Percentiles rank a stretch among this genome's conserved stretches.
These are phyloP conservation scores for Sorex fumeus DNA, from an alignment of 2,113 vertebrate species.

Conservation along the genomic window DNA sequence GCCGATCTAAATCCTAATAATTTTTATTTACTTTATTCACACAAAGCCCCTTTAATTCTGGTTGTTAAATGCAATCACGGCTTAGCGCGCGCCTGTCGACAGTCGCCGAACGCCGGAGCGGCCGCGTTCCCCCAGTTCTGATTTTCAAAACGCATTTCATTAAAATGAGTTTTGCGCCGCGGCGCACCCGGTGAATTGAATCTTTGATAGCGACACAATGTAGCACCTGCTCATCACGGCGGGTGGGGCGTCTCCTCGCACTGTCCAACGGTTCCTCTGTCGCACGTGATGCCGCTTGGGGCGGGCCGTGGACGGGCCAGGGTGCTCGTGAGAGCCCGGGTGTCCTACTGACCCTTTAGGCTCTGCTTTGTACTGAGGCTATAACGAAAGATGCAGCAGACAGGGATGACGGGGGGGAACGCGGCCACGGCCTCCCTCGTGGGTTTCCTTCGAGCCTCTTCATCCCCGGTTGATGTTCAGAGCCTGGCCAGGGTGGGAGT, in stretches of 20 bases:
- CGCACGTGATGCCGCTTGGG: no score
- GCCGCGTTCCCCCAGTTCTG: background rate
- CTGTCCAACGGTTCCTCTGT: background rate
- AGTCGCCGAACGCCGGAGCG: background rate
- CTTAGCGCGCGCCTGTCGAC: background rate
- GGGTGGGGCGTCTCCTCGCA: background rate
- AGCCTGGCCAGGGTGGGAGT: no score
- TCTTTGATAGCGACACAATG: slow-evolving; percentile 28
- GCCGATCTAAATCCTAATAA: slow-evolving; percentile 17
- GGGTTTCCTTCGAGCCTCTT: background rate
- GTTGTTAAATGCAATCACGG: background rate
- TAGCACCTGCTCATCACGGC: background rate
- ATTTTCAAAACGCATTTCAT: slow-evolving; percentile 59
- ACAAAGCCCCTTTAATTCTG: slow-evolving; percentile 27
- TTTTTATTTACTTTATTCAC: slow-evolving; percentile 59
- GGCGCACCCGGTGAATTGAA: slow-evolving; percentile 29
- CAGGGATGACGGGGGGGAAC: background rate
- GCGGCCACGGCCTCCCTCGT: background rate
- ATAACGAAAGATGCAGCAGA: fast-evolving
- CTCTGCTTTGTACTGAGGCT: background rate
- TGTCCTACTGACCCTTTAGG: background rate
- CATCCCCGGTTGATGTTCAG: background rate
- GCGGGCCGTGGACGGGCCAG: no score
- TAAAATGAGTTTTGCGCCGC: slow-evolving; percentile 10
- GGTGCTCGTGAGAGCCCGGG: no score